Evolutionary conservation across 2,797 vertebrate genomes (phyloP), one percentile per base, ranked within the genome.

Genomic region (Fistularia commersonii): DNA sequence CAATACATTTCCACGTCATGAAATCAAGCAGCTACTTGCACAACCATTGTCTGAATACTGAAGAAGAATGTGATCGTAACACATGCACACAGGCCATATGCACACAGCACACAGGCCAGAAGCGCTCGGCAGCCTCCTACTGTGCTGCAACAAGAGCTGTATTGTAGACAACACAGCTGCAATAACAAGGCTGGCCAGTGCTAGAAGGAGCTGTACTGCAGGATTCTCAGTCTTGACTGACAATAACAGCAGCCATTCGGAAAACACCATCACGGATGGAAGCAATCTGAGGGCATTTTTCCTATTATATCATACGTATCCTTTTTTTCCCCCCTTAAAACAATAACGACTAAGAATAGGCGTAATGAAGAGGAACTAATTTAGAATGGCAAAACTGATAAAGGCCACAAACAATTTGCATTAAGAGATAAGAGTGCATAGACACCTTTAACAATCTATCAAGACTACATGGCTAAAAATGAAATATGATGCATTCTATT

Each of bases 111-210:
- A 73, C 41, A 65, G 39, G 49, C 72, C 72, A 76, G 67, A 69
- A 74, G 80, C 75, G 74, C 54, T 72, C 64, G 80, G 79, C 59
- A 69, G 73, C 74, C 77, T 72, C 82, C 81, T 55, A 78, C 83
- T 79, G 86, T 54, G 83, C 69, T 67, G 66, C 83, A 81, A 87
- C 83, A 88, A 86, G 85, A 82, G 81, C 77, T 80, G 82, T 78
- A 85, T 86, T 87, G 83, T 85, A 79, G 80, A 87, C 81, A 80
- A 83, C 83, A 83, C 86, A 89, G 88, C 88, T 88, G 85, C 85
- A 87, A 87, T 77, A 89, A 89, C 82, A 88, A 74, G 81, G 71
- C 76, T 66, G 72, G 72, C 69, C 68, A 77, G 71, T 72, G 79
- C 78, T 80, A 49, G 67, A 76, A 72, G 68, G 61, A 82, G 74